A percentile compares a stretch with the other conserved stretches of the same genome.
These are phyloP conservation scores for Hippocampus mohnikei DNA, from an alignment of 2,113 vertebrate species.

Conservation along the genomic window DNA sequence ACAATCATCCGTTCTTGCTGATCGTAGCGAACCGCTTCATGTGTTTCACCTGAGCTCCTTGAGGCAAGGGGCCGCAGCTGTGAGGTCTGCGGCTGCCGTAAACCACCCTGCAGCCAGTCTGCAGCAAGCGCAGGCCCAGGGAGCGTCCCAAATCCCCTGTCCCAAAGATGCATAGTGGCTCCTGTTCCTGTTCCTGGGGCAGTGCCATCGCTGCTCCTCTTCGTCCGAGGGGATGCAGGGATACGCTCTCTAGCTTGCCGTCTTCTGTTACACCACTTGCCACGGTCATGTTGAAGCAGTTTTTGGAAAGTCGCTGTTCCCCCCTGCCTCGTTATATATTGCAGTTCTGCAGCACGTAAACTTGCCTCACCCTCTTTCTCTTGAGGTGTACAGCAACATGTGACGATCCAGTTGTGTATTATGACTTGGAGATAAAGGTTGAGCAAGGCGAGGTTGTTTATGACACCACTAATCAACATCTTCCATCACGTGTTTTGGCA, in stretches of 20 bases:
- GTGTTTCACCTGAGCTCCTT: slow-evolving; percentile 55
- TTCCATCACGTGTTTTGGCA: slow-evolving; percentile 1
- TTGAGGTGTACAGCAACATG: neutral
- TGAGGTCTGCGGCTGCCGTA: slow-evolving; percentile 58
- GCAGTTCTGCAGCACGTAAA: slow-evolving; percentile 34
- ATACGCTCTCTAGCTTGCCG: slow-evolving; percentile 9
- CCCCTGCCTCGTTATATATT: slow-evolving; percentile 23
- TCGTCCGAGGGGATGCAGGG: slow-evolving; percentile 8
- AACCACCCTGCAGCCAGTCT: slow-evolving; percentile 57
- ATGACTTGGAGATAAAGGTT: neutral
- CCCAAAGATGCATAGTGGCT: slow-evolving; percentile 56
- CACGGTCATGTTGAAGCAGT: slow-evolving; percentile 21
- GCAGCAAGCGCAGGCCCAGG: slow-evolving; percentile 54
- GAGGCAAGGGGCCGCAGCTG: slow-evolving; percentile 56
- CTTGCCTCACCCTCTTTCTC: slow-evolving; percentile 2
- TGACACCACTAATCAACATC: slow-evolving; percentile 17
- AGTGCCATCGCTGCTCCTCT: slow-evolving; percentile 15
- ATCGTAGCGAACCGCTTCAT: neutral
- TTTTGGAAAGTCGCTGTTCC: neutral
- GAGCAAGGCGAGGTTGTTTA: slow-evolving; percentile 18
- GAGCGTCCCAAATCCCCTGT: slow-evolving; percentile 56
- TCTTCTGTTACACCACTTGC: slow-evolving; percentile 12
- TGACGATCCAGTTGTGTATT: neutral
- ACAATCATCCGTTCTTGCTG: neutral
- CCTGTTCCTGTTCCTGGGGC: slow-evolving; percentile 9